Conservation (phyloP, 2,113 vertebrate genomes). For the Xenopus borealis region DNA sequence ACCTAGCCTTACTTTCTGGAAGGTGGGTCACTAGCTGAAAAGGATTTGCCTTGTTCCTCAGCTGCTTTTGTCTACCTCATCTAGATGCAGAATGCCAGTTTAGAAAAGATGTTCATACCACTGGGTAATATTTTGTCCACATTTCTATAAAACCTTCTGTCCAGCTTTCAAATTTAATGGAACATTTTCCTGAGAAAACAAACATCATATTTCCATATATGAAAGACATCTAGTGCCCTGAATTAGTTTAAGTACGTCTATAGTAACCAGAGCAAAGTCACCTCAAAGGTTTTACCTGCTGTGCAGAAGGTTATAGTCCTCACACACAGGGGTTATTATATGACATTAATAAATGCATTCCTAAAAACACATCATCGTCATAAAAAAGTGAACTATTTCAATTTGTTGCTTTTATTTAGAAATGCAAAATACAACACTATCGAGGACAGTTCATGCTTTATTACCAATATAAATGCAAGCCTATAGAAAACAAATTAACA, state of each 20-base stretch:
- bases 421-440: conserved; percentile 68
- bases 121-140: neutral
- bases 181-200: conserved; percentile 42
- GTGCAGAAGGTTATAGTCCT: conserved; percentile 4
- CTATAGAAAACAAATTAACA: conserved; percentile 58
- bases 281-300: neutral
- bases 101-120: neutral
- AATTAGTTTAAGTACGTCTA: neutral
- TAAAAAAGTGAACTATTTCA: conserved; percentile 49
- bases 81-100: neutral
- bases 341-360: neutral
- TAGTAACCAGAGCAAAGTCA: neutral
- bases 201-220: neutral
- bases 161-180: neutral
- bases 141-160: neutral
- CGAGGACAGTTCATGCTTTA: conserved; percentile 68
- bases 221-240: conserved; percentile 5
- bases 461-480: conserved; percentile 63
- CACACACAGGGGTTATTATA: neutral
- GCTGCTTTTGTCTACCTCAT: too few relatives aligned
- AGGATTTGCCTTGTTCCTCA: too few relatives aligned
- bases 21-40: neutral
- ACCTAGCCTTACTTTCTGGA: neutral
- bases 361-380: conserved; percentile 25
- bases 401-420: conserved; percentile 70